Evolutionary conservation across 1,140 invertebrate species (phyloP).

Genomic region (Cephus cinctus): DNA sequence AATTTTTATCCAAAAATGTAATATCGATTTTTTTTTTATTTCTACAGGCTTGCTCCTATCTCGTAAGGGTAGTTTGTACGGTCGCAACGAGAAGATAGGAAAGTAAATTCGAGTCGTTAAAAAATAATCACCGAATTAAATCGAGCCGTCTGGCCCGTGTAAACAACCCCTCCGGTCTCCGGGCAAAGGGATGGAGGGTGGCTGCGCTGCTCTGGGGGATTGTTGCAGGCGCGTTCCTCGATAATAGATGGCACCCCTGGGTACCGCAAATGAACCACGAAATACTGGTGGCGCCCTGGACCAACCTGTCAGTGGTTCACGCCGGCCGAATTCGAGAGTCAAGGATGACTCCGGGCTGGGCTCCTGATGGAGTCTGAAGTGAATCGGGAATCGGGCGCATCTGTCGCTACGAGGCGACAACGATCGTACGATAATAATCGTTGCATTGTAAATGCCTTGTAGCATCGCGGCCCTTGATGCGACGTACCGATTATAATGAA

Average conservation of each 20-base stretch:
- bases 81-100: neutral
- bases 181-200: conserved; percentile 3
- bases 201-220: conserved; percentile 7
- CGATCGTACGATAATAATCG: conserved; percentile 8
- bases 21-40: neutral
- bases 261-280: conserved; percentile 60
- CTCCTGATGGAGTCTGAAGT: conserved; percentile 29
- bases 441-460: neutral
- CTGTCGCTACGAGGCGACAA: conserved; percentile 31
- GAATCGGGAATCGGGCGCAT: no score
- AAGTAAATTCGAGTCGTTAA: conserved; percentile 45
- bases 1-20: no score
- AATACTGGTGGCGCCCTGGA: conserved; percentile 50
- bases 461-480: neutral
- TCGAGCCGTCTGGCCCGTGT: conserved; percentile 45
- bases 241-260: conserved; percentile 58
- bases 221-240: conserved; percentile 32
- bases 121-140: conserved; percentile 59
- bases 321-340: conserved; percentile 33
- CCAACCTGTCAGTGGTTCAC: conserved; percentile 55
- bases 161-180: conserved; percentile 43
- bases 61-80: neutral
- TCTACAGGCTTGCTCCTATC: no score
- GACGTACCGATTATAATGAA: conserved; percentile 7
- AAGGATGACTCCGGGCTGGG: no score